A percentile compares a stretch with the other conserved stretches of the same genome.
phyloP scores from a whole-genome alignment of 2,797 vertebrate species.

The Aselliscus stoliczkanus region DNA sequence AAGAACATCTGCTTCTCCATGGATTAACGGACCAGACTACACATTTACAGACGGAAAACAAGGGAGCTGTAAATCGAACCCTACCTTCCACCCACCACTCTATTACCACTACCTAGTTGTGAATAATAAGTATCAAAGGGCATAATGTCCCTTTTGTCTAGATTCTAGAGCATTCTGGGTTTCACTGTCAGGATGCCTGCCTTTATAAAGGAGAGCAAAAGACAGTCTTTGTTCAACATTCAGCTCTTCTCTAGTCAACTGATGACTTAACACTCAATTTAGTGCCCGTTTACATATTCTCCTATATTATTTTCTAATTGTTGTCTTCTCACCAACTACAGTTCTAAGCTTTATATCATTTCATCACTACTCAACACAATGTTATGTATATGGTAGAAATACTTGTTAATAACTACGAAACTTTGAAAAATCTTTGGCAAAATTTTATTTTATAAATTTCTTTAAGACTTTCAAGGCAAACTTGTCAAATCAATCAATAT shows the following conservation, averaged over 20 bases:
- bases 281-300: not conserved
- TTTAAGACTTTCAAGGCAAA: not conserved
- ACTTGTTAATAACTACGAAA: not conserved
- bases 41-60: not conserved
- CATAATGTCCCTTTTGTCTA: not conserved
- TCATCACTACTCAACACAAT: not conserved
- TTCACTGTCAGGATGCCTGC: not conserved
- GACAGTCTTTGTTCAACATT: not conserved
- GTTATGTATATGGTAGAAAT: not conserved
- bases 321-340: not conserved
- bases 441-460: constrained; percentile 11
- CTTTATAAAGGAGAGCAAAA: constrained; percentile 15
- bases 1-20: not conserved
- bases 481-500: not conserved
- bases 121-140: not conserved
- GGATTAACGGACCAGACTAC: not conserved
- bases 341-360: not conserved
- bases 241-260: not conserved
- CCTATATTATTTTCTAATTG: not conserved
- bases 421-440: not conserved
- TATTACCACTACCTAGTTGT: not conserved
- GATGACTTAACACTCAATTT: not conserved
- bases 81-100: not conserved
- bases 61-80: not conserved
- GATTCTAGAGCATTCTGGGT: not conserved